Base-by-base conservation (phyloP, 64 coral and sea anemone genomes). In the Astreopora myriophthalma region DNA sequence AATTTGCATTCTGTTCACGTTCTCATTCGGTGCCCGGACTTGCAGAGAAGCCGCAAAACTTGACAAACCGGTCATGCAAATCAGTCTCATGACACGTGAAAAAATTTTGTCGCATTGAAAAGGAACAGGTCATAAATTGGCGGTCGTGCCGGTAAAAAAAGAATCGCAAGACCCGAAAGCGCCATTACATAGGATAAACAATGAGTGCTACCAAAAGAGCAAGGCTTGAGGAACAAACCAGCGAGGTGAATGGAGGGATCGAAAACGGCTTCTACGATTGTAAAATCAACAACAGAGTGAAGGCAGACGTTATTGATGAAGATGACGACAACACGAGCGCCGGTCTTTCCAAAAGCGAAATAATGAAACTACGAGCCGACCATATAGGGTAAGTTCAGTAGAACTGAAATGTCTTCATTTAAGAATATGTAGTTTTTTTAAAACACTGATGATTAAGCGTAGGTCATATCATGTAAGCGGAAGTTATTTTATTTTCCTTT, bases 311-410 rank as follows among this genome's bases (percentile, higher is more conserved):
- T 55, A 16, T 64, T 9, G 61, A 1, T 64, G 22, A 64, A 10
- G 17, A 1, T 26, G 23, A 39, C 9, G 20, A 34, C 3, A 38
- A 64, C 9, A 9, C 14, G 0, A 33, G 34, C 34, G 20, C 3
- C 33, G 33, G 31, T 8, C 79, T 83, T 64, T 83, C 79, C 1
- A 39, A 34, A 24, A 10, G 32, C 7, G 33, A 83, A 26, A 65
- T 83, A 1, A 83, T 83, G 57, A 61, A 29, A 83, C 57, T 83
- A 37, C 52, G 79, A 57, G 22, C 28, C 20, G 22, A 10, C 2
- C 30, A 83, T 20, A 83, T 83, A 11, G 79, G 79, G 79, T 83
- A 38, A 83, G 79, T 80, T 80, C n/a, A n/a, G n/a, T n/a, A n/a
- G n/a, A n/a, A n/a, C n/a, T n/a, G n/a, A n/a, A n/a, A n/a, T n/a